Evolutionary conservation across 1,140 invertebrate genomes (phyloP).

Genomic region (Brachionus calyciflorus): DNA sequence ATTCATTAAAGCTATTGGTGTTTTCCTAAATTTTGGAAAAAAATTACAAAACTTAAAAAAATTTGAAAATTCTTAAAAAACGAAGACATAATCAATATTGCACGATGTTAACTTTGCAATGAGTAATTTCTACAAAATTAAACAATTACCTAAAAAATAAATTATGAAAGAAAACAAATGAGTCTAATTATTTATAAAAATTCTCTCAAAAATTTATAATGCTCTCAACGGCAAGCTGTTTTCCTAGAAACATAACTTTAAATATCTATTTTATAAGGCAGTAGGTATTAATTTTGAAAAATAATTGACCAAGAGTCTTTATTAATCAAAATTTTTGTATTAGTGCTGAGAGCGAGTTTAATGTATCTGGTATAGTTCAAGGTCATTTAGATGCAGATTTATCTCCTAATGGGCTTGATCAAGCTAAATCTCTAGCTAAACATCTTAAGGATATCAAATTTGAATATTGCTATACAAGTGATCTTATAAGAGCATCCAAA

Average conservation of each 20-base stretch:
- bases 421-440: not conserved
- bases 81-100: too few relatives aligned
- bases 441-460: not conserved
- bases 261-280: slow-evolving; percentile 34
- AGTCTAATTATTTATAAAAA: too few relatives aligned
- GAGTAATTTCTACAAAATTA: too few relatives aligned
- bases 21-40: too few relatives aligned
- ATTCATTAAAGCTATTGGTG: too few relatives aligned
- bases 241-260: not conserved
- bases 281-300: not conserved
- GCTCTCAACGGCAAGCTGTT: too few relatives aligned
- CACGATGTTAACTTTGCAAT: too few relatives aligned
- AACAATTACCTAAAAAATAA: too few relatives aligned
- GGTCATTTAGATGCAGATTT: slow-evolving; percentile 2
- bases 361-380: slow-evolving; percentile 16
- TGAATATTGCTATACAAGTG: slow-evolving; percentile 14
- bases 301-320: not conserved
- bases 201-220: too few relatives aligned
- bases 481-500: not conserved
- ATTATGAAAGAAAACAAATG: too few relatives aligned
- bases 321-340: not conserved
- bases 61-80: too few relatives aligned
- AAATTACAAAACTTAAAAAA: too few relatives aligned
- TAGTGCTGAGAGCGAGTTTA: slow-evolving; percentile 28
- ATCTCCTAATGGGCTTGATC: not conserved